Conservation (phyloP, 2,113 vertebrate species). For the Coreoperca whiteheadi region DNA sequence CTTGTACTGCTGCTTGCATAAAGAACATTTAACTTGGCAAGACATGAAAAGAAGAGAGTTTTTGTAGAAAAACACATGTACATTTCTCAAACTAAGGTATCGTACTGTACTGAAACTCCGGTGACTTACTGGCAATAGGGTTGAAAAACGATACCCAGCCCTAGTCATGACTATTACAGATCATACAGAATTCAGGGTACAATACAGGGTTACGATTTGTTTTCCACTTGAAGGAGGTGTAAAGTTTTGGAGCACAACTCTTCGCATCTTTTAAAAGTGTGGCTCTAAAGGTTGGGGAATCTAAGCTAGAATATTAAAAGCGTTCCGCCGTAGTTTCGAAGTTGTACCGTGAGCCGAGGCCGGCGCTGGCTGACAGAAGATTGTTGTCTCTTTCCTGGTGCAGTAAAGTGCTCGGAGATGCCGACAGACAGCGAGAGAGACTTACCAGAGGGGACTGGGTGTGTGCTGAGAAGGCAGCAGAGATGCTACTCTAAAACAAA, state of each 20-base stretch:
- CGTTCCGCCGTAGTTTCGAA: not conserved
- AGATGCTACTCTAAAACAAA: not conserved
- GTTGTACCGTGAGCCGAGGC: slow-evolving; percentile 17
- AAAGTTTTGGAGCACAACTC: slow-evolving; percentile 29
- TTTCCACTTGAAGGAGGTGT: not conserved
- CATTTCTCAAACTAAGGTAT: not conserved
- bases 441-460: slow-evolving; percentile 9
- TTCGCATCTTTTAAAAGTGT: slow-evolving; percentile 49
- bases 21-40: not conserved
- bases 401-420: slow-evolving; percentile 85
- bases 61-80: not conserved
- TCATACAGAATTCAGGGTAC: not conserved
- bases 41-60: not conserved
- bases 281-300: not conserved
- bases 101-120: not conserved
- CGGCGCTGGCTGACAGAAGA: slow-evolving; percentile 68
- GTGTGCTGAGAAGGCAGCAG: not conserved
- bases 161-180: not conserved
- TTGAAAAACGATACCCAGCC: not conserved
- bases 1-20: not conserved
- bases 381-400: slow-evolving; percentile 69
- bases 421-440: slow-evolving; percentile 45
- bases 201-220: not conserved
- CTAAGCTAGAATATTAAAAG: not conserved
- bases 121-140: too few species aligned